These are phyloP conservation scores for Pyralis farinalis DNA, from an alignment of 2,888 invertebrate genomes.

Conservation along the genomic window DNA sequence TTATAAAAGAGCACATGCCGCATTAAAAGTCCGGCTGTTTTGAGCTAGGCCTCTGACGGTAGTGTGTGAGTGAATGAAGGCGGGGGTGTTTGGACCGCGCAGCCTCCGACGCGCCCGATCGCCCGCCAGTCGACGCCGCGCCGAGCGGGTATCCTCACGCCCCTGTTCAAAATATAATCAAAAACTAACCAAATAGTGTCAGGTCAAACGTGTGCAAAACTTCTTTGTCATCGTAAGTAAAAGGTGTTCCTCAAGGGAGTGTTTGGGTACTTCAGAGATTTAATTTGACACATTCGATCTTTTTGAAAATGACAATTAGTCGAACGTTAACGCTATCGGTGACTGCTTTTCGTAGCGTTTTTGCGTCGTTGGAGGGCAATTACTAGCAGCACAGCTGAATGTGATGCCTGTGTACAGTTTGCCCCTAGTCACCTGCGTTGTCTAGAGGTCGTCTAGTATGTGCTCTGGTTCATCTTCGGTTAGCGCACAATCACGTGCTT, in stretches of 20 bases:
- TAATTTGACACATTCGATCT: constrained; percentile 33
- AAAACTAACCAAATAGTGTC: constrained; percentile 55
- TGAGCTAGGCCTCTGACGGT: constrained; percentile 58
- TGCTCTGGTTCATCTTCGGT: constrained; percentile 33
- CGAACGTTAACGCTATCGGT: constrained; percentile 23
- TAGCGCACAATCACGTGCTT: constrained; percentile 52
- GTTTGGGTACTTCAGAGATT: constrained; percentile 17
- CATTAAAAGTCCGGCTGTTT: constrained; percentile 71
- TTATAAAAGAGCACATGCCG: constrained; percentile 69
- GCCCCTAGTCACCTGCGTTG: constrained; percentile 56
- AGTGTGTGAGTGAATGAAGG: constrained; percentile 69
- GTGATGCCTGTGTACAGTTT: constrained; percentile 33
- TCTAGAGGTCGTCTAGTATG: constrained; percentile 62
- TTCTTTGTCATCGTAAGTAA: constrained; percentile 59
- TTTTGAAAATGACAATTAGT: constrained; percentile 39
- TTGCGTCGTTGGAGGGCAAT: constrained; percentile 49
- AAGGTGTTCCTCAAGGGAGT: constrained; percentile 14
- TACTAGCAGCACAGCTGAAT: constrained; percentile 32
- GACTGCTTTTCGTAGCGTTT: constrained; percentile 32
- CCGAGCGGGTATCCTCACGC: constrained; percentile 57
- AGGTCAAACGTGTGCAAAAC: constrained; percentile 50
- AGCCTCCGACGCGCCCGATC: constrained; percentile 65
- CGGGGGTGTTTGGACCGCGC: constrained; percentile 66
- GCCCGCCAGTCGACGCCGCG: constrained; percentile 68
- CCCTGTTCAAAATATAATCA: constrained; percentile 32